Evolutionary conservation across 2,113 vertebrate species (phyloP), one percentile per base, ranked within the genome.

Genomic region (Toxotes chatareus): DNA sequence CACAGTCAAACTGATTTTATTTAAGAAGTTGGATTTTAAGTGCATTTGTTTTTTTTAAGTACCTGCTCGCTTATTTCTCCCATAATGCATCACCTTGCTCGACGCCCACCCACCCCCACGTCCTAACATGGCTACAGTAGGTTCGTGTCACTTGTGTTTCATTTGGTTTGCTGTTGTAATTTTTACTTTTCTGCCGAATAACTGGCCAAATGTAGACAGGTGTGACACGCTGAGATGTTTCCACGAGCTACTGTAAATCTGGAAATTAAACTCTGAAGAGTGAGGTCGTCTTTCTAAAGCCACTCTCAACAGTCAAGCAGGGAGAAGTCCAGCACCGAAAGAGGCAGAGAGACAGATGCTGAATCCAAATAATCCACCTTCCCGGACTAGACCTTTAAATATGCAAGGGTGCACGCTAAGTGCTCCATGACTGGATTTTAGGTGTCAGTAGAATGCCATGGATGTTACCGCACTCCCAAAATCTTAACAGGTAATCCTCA

Each of bases 1-100:
- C 49, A 53, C 36, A 32, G 21, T 60, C 64, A 51, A 12, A 59
- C 61, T 47, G 44, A 51, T 53, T 14, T 66, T 79, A 79, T 84
- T 89, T 75, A 61, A 86, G 36, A 27, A 21, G 36, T 60, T 70
- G 59, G 46, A n/a, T 64, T 82, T 78, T 17, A 86, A 61, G 57
- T 74, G 74, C 14, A 6, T 69, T 55, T 49, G 57, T 70, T 27
- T 69, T 55, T 49, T 63, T 70, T 36, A 27, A 36, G 61, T 44
- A 55, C 55, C 47, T 46, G 19, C 66, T 60, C 19, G 40, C 14
- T 13, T 38, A 13, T 67, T 67, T 59, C 23, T 51, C 42, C 63
- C 69, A 64, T 21, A 65, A 63, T 62, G 49, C 68, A 74, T 73
- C 62, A 60, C 40, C 3, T 38, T 5, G 17, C 36, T 64, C 56